Percentiles rank a stretch among this genome's conserved stretches.
Evolutionary conservation across 2,888 invertebrate species (phyloP).

Genomic region (Eledona agricola): DNA sequence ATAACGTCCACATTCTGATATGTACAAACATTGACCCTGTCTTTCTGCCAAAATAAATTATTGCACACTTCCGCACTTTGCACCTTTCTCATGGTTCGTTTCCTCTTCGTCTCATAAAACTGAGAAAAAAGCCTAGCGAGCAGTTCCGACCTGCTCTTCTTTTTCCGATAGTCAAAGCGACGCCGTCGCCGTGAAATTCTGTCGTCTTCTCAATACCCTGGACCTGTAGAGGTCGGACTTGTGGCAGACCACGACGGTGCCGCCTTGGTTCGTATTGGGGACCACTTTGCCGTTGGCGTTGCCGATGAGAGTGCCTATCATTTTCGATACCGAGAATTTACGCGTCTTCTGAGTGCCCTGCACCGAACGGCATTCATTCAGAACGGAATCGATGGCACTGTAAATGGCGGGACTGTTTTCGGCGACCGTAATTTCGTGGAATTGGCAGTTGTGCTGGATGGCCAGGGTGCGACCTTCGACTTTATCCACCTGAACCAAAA

Average conservation of each 20-base stretch:
- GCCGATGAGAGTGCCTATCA: conserved; percentile 79
- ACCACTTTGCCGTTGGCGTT: conserved; percentile 58
- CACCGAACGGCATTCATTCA: conserved; percentile 70
- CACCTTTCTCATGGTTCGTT: conserved; percentile 15
- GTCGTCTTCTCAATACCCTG: conserved; percentile 66
- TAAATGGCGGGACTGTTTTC: conserved; percentile 80
- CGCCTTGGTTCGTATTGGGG: conserved; percentile 63
- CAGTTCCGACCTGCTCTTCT: conserved; percentile 51
- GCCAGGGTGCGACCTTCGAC: conserved; percentile 76
- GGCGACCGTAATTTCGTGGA: conserved; percentile 83
- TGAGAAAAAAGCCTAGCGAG: conserved; percentile 53
- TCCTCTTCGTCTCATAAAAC: conserved; percentile 54
- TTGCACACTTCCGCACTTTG: conserved; percentile 21
- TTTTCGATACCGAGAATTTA: conserved; percentile 81
- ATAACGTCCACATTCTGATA: conserved; percentile 21
- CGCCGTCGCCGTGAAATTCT: conserved; percentile 70
- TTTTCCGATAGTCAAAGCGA: conserved; percentile 71
- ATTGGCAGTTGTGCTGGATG: conserved; percentile 74
- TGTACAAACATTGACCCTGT: conserved; percentile 27
- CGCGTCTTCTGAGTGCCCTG: conserved; percentile 66
- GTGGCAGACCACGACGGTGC: conserved; percentile 69
- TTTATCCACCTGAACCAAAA: conserved; percentile 71
- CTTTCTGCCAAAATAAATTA: conserved; percentile 25
- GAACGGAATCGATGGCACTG: conserved; percentile 74
- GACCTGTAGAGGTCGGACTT: conserved; percentile 69